Base-by-base conservation (phyloP, 2,797 vertebrate species). In the Ataeniobius toweri region DNA sequence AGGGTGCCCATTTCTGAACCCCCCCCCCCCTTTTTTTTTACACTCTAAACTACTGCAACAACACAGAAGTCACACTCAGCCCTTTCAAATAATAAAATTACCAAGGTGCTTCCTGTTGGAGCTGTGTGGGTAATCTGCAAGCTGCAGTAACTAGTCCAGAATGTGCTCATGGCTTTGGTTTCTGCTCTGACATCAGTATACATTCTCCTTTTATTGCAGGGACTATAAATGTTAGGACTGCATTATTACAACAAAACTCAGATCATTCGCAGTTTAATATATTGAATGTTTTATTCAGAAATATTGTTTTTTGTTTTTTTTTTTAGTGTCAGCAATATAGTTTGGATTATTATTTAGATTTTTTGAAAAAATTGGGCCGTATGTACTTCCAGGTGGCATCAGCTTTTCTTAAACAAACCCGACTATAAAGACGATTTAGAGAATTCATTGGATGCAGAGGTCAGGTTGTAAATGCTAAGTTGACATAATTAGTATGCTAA, bases 81-180 rank as follows among this genome's bases (percentile, higher is more conserved):
- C 7, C 3, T 76, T 76, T 87, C 55, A 81, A 77, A 80, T 76
- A 18, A 79, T 13, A 91, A 39, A 82, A 83, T 85, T 70, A 83
- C 73, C 71, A 73, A 82, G 75, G 10, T 76, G 18, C 85, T 91
- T 93, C 91, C 90, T 93, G 92, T 90, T 22, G 2, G 74, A 59
- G 81, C 44, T 81, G n/a, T 82, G 85, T 88, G 81, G 86, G 85
- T 79, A 48, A 83, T 83, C 74, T 91, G 90, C 86, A 90, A 81
- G 78, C 80, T 91, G 87, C 90, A 89, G 77, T 51, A 50, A 73
- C 72, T 4, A 22, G 26, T 70, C 53, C 12, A 44, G 69, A 41
- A 26, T 69, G 61, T 7, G 36, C 73, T 82, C 78, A 74, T 20
- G 1, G 81, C 39, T 55, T 41, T 67, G 74, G 36, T 28, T 67